Evolutionary conservation across 2,113 vertebrate species (phyloP), one percentile per base, ranked within the genome.

Genomic region (Petroica traversi): DNA sequence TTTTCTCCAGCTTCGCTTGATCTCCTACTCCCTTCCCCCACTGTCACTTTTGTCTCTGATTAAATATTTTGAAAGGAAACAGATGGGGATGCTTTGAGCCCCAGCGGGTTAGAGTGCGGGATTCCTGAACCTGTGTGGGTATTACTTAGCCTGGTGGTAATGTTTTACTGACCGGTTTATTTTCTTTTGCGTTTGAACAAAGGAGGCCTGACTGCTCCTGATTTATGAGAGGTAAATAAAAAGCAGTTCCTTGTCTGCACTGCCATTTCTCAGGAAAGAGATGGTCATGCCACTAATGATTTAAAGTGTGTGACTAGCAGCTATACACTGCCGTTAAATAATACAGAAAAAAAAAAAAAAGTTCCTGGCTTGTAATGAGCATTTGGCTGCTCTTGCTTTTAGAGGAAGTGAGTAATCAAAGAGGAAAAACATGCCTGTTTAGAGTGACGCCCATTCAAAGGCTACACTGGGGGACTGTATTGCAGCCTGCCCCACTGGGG

Each of bases 251-350:
- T 94, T 94, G 91, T 93, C 85, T 71, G 67, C 81, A 20, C 89
- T 84, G 92, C 91, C 25, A 23, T 95, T 97, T 97, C 94, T 94
- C 94, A 93, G 95, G 94, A 97, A 97, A 96, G 94, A 97, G 96
- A 94, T 91, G 93, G 93, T 94, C 92, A 81, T 84, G 79, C 83
- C 95, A 84, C 79, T 92, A 95, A 96, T 96, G 95, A 97, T 96
- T 97, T 97, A 96, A 94, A 97, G 92, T 87, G 97, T 98, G 95
- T 93, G 92, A 95, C 96, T 95, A 95, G 95, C 91, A 97, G 91
- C 94, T 90, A 71, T 88, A 89, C 69, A 36, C 89, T 96, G 95
- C 94, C 92, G 88, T 95, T 96, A 96, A 97, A 97, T 93, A 97
- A 83, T 64, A 66, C 18, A 8, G 84, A 83, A n/a, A 95, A 85